These are phyloP conservation scores for Acromyrmex echinatior DNA, from an alignment of 1,140 invertebrate genomes.

Conservation along the genomic window DNA sequence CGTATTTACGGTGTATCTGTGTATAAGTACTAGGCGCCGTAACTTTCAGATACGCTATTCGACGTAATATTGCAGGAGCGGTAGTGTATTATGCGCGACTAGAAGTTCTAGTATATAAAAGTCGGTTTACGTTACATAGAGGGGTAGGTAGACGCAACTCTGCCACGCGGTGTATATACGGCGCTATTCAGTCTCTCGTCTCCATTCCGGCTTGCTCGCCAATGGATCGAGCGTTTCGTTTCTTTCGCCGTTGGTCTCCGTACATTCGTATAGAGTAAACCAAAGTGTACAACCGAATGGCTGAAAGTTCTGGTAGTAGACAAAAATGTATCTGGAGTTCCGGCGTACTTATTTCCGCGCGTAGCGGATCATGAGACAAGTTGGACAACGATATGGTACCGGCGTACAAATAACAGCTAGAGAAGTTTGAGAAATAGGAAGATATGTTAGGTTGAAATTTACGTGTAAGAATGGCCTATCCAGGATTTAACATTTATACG, in stretches of 20 bases:
- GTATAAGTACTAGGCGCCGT: conserved; percentile 17
- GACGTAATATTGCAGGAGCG: conserved; percentile 61
- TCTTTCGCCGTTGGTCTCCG: conserved; percentile 18
- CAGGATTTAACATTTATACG: not conserved
- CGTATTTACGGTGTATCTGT: not conserved
- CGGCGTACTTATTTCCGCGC: conserved; percentile 30
- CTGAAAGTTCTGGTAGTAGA: conserved; percentile 44
- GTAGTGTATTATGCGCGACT: conserved; percentile 70
- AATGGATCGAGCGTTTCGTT: conserved; percentile 44
- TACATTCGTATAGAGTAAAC: conserved; percentile 29
- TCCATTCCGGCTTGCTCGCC: conserved; percentile 31
- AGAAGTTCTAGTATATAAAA: conserved; percentile 59
- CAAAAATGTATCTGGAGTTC: conserved; percentile 54
- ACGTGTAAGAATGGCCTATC: not conserved
- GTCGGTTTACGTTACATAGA: conserved; percentile 66
- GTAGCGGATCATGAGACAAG: conserved; percentile 25
- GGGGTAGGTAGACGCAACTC: conserved; percentile 44
- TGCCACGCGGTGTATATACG: not conserved
- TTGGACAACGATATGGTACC: not conserved
- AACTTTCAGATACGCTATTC: conserved; percentile 66
- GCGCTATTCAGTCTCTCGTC: conserved; percentile 40
- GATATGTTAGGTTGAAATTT: not conserved
- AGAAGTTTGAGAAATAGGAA: conserved; percentile 31
- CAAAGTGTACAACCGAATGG: conserved; percentile 37
- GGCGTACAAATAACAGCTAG: not conserved